Conservation (phyloP, 2,888 invertebrate species). For the Drosophila cognata region DNA sequence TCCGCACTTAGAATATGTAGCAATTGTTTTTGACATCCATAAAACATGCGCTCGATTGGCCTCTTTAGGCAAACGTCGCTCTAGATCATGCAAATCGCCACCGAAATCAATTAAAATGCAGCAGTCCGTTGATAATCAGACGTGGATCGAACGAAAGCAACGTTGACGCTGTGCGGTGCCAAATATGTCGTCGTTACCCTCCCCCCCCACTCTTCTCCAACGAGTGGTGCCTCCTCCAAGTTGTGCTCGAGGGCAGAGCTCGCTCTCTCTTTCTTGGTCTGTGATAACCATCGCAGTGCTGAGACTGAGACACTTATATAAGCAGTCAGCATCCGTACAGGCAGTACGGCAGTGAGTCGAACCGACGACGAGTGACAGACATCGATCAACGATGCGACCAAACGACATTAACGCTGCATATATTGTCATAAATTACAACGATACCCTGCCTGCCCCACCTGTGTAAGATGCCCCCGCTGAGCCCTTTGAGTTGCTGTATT, state of each 20-base stretch:
- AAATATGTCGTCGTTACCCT: constrained; percentile 59
- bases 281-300: constrained; percentile 62
- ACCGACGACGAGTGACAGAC: constrained; percentile 69
- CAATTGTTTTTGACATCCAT: constrained; percentile 78
- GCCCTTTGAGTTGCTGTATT: constrained; percentile 43
- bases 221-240: background rate
- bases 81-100: constrained; percentile 74
- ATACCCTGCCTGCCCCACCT: background rate
- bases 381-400: constrained; percentile 73
- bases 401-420: constrained; percentile 84
- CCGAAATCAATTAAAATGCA: constrained; percentile 76
- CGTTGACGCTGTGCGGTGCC: constrained; percentile 61
- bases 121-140: constrained; percentile 70
- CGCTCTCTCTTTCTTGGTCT: background rate
- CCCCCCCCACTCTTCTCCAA: background rate
- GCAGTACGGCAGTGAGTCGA: constrained; percentile 31
- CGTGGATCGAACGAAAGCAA: constrained; percentile 24
- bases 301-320: constrained; percentile 70
- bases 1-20: constrained; percentile 72
- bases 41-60: constrained; percentile 79
- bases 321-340: constrained; percentile 72
- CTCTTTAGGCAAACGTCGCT: constrained; percentile 66
- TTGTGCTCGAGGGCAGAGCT: constrained; percentile 12
- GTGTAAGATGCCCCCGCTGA: constrained; percentile 5
- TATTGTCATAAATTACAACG: constrained; percentile 84